phyloP scores from a whole-genome alignment of 2,888 invertebrate genomes.

The Aleiodes leptofemur region DNA sequence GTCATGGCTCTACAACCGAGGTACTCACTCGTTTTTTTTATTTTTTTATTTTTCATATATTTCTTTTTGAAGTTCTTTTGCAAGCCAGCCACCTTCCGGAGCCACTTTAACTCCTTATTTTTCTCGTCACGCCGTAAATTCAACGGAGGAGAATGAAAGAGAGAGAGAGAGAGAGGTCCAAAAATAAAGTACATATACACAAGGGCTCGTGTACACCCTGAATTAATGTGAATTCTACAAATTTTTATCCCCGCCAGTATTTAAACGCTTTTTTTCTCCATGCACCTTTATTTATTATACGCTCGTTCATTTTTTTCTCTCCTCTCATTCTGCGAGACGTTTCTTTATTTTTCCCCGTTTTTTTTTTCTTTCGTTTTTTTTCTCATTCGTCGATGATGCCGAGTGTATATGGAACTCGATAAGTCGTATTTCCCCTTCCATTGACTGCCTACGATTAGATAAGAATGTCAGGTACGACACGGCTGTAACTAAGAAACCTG shows the following conservation, averaged over 20 bases:
- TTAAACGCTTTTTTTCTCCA: constrained; percentile 31
- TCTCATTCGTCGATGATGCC: constrained; percentile 15
- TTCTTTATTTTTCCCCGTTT: constrained; percentile 5
- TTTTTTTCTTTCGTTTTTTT: background rate
- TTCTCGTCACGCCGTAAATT: constrained; percentile 52
- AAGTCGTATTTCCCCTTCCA: constrained; percentile 35
- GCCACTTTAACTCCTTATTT: constrained; percentile 45
- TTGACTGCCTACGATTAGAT: constrained; percentile 55
- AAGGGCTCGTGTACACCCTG: constrained; percentile 35
- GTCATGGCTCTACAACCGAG: constrained; percentile 70
- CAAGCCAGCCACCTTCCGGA: constrained; percentile 33
- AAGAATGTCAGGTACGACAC: constrained; percentile 47
- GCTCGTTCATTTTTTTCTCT: constrained; percentile 12
- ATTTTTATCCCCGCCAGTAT: constrained; percentile 14
- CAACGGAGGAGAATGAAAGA: constrained; percentile 35
- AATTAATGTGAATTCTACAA: constrained; percentile 33
- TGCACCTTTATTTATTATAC: constrained; percentile 25
- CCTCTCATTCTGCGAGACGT: background rate
- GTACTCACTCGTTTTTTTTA: constrained; percentile 57
- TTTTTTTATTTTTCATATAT: constrained; percentile 43
- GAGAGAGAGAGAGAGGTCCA: constrained; percentile 27
- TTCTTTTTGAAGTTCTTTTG: background rate
- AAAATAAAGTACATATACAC: constrained; percentile 49
- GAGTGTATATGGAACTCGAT: constrained; percentile 25
- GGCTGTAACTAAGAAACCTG: constrained; percentile 29